Base-by-base conservation (phyloP, 2,888 invertebrate genomes). In the Diachrysia chrysitis region DNA sequence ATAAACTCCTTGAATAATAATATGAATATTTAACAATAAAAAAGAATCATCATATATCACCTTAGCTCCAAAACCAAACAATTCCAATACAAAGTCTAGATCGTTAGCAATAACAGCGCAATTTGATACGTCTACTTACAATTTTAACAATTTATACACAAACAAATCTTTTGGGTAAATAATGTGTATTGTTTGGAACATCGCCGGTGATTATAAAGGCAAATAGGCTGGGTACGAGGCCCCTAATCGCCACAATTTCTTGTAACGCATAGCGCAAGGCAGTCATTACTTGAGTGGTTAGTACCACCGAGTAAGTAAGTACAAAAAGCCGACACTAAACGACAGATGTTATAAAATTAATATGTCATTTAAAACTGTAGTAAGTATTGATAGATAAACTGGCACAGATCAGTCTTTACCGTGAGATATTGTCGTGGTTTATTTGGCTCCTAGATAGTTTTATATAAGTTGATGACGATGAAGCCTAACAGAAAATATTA, bases 211-310 rank as follows among this genome's bases (percentile, higher is more conserved):
- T 73, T 64, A 46, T 17, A 14, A 0, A 17, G 3, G 19, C n/a
- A 63, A 63, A 59, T 48, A 63, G 12, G 17, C 23, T 2, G 29
- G n/a, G n/a, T 53, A 55, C 25, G 6, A 35, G 42, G 16, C 10
- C 21, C 37, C n/a, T 61, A 63, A 68, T 46, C 14, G 48, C 42
- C 14, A 21, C 21, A 29, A 58, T 63, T 66, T 63, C 9, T n/a
- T n/a, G n/a, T n/a, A n/a, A n/a, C n/a, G n/a, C n/a, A n/a, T n/a
- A n/a, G n/a, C n/a, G n/a, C n/a, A n/a, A n/a, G 19, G 19, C 19
- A 23, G n/a, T 63, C 35, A 66, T 70, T 59, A n/a, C 25, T 72
- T 72, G 42, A 58, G 56, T 66, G 19, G 35, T 7, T 46, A 29
- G 2, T 57, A 46, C 16, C 54, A 23, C 19, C 9, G 10, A n/a